Evolutionary conservation across 1,140 invertebrate genomes (phyloP), one percentile per base, ranked within the genome.

Genomic region (Centruroides vittatus): DNA sequence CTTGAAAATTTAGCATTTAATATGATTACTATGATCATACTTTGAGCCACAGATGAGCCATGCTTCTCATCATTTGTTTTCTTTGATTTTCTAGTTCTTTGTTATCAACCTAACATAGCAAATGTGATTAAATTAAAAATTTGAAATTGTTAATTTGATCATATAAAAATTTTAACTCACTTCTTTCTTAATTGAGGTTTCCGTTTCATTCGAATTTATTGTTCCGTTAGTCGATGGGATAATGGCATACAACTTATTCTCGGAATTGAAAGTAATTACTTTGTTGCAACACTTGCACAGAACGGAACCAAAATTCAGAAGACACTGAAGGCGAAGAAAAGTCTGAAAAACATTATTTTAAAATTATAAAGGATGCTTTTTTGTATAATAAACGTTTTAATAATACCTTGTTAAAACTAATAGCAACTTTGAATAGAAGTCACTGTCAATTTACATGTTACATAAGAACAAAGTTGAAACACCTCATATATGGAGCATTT

Each of bases 11-110:
- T 23, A 23, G 23, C 23, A 23, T 23, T 23, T 23, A 23, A 23
- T 23, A 23, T 23, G 23, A 23, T 23, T 23, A 23, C 2, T 2
- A 41, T 41, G 8, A 41, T 55, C 65, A 61, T 68, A 76, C 83
- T 66, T 84, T 82, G 3, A 88, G 69, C 80, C 86, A 84, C 9
- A 87, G 73, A 69, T 84, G 83, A 35, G 85, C 85, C 84, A 88
- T 86, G 55, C 78, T 80, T 70, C 80, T 78, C 83, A 84, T 84
- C 34, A 83, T 68, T 63, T 81, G 74, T 66, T 82, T 75, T 53
- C 82, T 73, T 66, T 80, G 65, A 34, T 63, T 71, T 58, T 75
- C 74, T 48, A 67, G 8, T 41, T 41, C 65, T 55, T 74, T 69
- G 49, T 68, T 69, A 70, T 74, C 60, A 23, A 47, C 12, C 62